phyloP scores from a whole-genome alignment of 2,888 invertebrate species.

The Bombylius discolor region DNA sequence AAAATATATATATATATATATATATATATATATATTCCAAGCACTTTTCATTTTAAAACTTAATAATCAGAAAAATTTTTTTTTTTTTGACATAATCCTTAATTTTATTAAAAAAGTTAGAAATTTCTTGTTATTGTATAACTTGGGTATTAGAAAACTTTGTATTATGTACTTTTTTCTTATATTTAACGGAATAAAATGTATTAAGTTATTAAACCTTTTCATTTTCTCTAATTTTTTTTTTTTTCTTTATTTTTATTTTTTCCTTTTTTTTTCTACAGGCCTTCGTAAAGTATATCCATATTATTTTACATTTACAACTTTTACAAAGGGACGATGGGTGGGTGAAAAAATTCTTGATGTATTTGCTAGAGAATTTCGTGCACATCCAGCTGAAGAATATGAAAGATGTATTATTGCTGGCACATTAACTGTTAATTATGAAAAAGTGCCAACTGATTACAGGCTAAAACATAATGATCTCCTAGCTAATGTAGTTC shows the following conservation, averaged over 20 bases:
- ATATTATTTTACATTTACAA: constrained; percentile 92
- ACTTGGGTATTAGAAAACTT: no score
- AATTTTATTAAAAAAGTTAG: no score
- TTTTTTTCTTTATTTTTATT: not conserved
- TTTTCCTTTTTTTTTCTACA: constrained; percentile 30
- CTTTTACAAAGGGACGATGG: constrained; percentile 94
- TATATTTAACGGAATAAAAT: no score
- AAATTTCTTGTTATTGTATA: no score
- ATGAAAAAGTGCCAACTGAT: constrained; percentile 79
- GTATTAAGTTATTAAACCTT: not conserved
- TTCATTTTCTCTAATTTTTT: not conserved
- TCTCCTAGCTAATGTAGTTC: constrained; percentile 81
- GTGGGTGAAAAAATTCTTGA: constrained; percentile 86
- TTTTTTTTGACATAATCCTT: no score
- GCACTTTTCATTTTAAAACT: no score
- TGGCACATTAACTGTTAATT: constrained; percentile 87
- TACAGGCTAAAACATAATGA: constrained; percentile 89
- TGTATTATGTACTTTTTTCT: no score
- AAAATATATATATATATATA: no score
- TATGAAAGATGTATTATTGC: constrained; percentile 84
- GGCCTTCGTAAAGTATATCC: constrained; percentile 93
- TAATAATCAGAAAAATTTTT: no score
- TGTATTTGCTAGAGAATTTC: constrained; percentile 84
- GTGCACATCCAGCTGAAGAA: constrained; percentile 86
- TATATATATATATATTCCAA: no score